Evolutionary conservation across 2,113 vertebrate species (phyloP).

Genomic region (Talpa occidentalis): DNA sequence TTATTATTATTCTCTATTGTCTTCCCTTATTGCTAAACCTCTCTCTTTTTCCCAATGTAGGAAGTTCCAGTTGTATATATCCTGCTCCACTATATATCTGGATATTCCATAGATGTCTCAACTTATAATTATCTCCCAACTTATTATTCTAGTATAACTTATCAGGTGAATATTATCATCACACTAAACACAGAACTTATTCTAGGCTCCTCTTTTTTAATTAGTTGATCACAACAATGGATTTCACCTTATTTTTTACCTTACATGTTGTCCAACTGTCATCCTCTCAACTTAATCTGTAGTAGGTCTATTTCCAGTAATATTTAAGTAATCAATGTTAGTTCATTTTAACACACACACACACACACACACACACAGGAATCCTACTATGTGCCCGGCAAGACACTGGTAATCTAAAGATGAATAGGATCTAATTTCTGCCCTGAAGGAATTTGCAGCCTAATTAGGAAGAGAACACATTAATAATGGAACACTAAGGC

Average conservation of each 20-base stretch:
- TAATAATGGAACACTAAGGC: not conserved
- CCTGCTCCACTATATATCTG: not conserved
- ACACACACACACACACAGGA: not conserved
- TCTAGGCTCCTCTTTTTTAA: not conserved
- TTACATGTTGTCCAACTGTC: not conserved
- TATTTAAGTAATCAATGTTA: not conserved
- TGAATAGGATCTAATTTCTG: not conserved
- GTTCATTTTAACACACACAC: not conserved
- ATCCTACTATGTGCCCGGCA: not conserved
- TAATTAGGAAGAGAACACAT: not conserved
- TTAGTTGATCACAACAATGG: not conserved
- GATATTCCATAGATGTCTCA: not conserved
- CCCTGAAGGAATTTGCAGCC: not conserved
- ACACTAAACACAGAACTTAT: not conserved
- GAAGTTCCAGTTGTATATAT: not conserved
- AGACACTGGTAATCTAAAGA: not conserved
- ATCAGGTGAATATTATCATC: not conserved
- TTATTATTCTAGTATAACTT: not conserved
- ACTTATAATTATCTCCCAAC: not conserved
- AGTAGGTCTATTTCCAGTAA: not conserved
- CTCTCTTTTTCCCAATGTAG: not conserved
- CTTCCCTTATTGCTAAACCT: not conserved
- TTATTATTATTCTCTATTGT: not conserved
- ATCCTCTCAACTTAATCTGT: not conserved
- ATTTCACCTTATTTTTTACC: not conserved